Evolutionary conservation across 2,888 invertebrate genomes (phyloP), one percentile per base, ranked within the genome.

Genomic region (Alloplasta piceator): DNA sequence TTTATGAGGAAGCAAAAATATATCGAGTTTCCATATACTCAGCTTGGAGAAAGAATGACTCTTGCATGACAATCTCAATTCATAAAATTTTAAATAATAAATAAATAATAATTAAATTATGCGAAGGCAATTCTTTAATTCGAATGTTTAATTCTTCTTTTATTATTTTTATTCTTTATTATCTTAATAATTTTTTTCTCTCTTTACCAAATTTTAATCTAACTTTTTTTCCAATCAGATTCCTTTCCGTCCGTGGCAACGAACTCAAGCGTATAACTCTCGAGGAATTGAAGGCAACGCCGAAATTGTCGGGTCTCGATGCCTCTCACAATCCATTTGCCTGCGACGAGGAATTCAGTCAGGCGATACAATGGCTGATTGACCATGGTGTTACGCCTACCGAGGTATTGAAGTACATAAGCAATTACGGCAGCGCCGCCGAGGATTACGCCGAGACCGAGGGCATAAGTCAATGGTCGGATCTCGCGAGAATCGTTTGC

Each of bases 311-410:
- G 64, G 93, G 94, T 52, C 91, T 96, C 4, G 95, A 95, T 87
- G 92, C 96, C 48, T 93, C 94, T 78, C 93, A 94, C 84, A 96
- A 96, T 91, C 95, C 95, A 1, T 92, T 97, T 48, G 93, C 94
- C 56, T 97, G 97, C 90, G 94, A 95, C 83, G 93, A 94, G 39
- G 95, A 95, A 63, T 95, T 96, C 87, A 94, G 95, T 84, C 93
- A 94, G 71, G 94, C 96, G 48, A 94, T 96, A 89, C 93, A 94
- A 64, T 95, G 94, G 94, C 92, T 96, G 73, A 94, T 93, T 83
- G 93, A 93, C 48, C 93, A 93, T 70, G 94, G 94, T 83, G 94
- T 95, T 0, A 93, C 93, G 3, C 94, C 95, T 4, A 93, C 93
- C 78, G 93, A 91, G 55, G 83, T 86, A 1, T 56, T 85, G 2